These are phyloP conservation scores for Coregonus ussuriensis DNA, from an alignment of 2,797 vertebrate species.

Conservation along the genomic window DNA sequence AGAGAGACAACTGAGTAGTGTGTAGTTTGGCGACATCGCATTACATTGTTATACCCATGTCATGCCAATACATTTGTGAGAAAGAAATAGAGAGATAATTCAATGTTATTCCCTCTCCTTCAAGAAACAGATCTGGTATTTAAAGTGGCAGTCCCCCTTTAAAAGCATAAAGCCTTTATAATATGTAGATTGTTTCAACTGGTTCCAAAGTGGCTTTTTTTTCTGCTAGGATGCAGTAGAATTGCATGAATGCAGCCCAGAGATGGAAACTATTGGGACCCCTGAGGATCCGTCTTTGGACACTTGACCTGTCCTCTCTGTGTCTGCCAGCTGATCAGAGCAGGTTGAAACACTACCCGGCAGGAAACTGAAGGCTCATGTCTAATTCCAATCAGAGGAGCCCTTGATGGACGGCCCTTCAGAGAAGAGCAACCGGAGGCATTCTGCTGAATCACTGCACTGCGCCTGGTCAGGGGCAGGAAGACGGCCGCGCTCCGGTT, in stretches of 20 bases:
- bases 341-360: slow-evolving; percentile 75
- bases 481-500: slow-evolving; percentile 59
- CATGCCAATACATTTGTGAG: too few relatives aligned
- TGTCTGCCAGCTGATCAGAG: slow-evolving; percentile 70
- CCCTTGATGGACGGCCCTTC: slow-evolving; percentile 66
- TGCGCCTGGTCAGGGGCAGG: slow-evolving; percentile 59
- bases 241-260: neutral
- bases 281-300: slow-evolving; percentile 26
- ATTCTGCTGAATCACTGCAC: slow-evolving; percentile 75
- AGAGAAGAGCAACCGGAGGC: slow-evolving; percentile 60
- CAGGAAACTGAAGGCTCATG: slow-evolving; percentile 70
- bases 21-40: neutral
- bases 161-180: neutral
- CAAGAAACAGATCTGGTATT: neutral
- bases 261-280: neutral
- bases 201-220: neutral
- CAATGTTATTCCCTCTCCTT: neutral
- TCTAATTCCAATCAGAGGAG: slow-evolving; percentile 52
- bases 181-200: neutral
- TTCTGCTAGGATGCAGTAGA: neutral
- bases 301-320: slow-evolving; percentile 50
- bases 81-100: neutral
- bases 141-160: neutral
- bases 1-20: neutral
- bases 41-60: neutral